Evolutionary conservation across 2,797 vertebrate species (phyloP).

Genomic region (Paguma larvata): DNA sequence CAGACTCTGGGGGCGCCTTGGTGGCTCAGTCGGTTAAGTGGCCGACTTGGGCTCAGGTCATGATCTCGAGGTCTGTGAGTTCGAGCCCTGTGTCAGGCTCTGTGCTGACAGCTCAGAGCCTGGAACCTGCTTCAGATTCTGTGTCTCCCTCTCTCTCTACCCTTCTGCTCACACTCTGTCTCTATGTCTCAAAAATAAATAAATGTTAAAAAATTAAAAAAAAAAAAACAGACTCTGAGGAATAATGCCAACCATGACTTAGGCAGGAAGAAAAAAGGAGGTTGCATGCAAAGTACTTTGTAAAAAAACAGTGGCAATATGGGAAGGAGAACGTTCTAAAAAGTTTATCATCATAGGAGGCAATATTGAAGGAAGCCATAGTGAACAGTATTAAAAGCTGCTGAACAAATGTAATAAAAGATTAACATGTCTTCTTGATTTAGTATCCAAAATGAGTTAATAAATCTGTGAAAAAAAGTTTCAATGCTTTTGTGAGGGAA

Average conservation of each 20-base stretch:
- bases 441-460: background rate
- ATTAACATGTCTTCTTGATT: background rate
- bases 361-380: background rate
- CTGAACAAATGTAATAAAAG: background rate
- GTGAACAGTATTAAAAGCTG: background rate
- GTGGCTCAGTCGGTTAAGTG: too few relatives aligned
- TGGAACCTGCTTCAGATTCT: too few relatives aligned
- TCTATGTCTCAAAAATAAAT: too few relatives aligned
- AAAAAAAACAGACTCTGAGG: background rate
- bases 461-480: background rate
- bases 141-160: too few relatives aligned
- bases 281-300: background rate
- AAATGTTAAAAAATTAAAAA: too few relatives aligned
- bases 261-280: background rate
- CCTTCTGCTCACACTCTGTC: too few relatives aligned
- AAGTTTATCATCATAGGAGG: background rate
- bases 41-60: too few relatives aligned
- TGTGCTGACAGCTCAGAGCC: too few relatives aligned
- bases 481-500: background rate
- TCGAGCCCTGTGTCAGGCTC: too few relatives aligned
- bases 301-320: background rate
- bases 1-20: too few relatives aligned
- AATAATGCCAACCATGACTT: background rate
- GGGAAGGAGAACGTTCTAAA: background rate
- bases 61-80: too few relatives aligned